Percentiles rank a stretch among this genome's conserved stretches.
phyloP scores from a whole-genome alignment of 1,140 invertebrate species.

The Tetramorium simillimum region DNA sequence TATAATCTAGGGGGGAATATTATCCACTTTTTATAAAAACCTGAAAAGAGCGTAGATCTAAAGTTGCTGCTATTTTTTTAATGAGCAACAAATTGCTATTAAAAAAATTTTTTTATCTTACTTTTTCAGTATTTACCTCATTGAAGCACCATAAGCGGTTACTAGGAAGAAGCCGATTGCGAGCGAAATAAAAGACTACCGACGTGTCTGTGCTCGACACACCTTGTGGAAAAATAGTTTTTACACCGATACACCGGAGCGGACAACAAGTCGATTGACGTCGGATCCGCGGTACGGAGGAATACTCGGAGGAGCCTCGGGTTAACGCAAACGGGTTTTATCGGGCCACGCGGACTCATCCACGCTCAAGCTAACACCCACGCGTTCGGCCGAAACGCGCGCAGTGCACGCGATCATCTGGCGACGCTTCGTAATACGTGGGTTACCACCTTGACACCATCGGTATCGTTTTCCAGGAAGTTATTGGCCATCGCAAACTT shows the following conservation, averaged over 20 bases:
- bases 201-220: not conserved
- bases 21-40: not conserved
- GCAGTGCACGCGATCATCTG: conserved; percentile 59
- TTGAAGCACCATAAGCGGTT: no score
- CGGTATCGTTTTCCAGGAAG: conserved; percentile 71
- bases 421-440: conserved; percentile 66
- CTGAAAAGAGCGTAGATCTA: not conserved
- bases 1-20: not conserved
- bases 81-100: not conserved
- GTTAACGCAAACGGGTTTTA: conserved; percentile 65
- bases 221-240: conserved; percentile 11
- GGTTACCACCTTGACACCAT: conserved; percentile 56
- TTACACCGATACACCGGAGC: not conserved
- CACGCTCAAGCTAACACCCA: conserved; percentile 64
- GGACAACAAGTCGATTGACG: not conserved
- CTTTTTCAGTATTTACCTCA: not conserved
- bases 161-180: not conserved
- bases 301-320: not conserved
- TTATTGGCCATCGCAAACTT: conserved; percentile 69
- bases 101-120: not conserved
- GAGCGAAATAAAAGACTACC: not conserved
- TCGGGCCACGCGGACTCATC: conserved; percentile 54
- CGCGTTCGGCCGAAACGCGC: conserved; percentile 53
- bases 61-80: not conserved
- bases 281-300: conserved; percentile 8